A percentile compares a stretch with the other conserved stretches of the same genome.
Conservation (phyloP, 2,797 vertebrate genomes). For the Mallotus villosus region DNA sequence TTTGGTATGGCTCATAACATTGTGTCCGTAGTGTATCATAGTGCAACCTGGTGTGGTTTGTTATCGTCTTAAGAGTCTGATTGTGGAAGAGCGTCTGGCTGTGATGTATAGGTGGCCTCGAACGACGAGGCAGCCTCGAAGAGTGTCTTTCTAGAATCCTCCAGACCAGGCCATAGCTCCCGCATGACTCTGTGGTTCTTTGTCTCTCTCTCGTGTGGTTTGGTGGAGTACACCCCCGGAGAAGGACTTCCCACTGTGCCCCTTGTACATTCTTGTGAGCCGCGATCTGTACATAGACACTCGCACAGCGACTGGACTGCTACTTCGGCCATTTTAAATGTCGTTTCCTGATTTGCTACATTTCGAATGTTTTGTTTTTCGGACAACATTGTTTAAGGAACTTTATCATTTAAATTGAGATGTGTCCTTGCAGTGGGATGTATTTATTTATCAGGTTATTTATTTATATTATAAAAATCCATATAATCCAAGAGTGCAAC, state of each 20-base stretch:
- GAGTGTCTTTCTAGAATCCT: not conserved
- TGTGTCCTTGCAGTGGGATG: constrained; percentile 41
- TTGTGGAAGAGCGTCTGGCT: not conserved
- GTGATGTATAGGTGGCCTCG: not conserved
- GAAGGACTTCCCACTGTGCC: constrained; percentile 19
- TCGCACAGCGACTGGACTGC: constrained; percentile 40
- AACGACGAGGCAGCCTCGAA: not conserved
- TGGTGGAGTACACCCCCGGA: constrained; percentile 5
- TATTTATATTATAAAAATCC: constrained; percentile 51
- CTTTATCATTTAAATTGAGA: constrained; percentile 21
- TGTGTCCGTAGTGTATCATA: constrained; percentile 40
- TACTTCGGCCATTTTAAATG: constrained; percentile 23
- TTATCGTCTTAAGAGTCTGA: constrained; percentile 24
- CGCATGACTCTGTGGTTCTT: constrained; percentile 28
- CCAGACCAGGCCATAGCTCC: constrained; percentile 42
- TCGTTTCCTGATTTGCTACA: constrained; percentile 7
- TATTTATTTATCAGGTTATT: constrained; percentile 66
- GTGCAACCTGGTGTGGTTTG: constrained; percentile 49
- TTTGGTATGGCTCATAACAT: constrained; percentile 24
- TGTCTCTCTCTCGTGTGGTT: constrained; percentile 4
- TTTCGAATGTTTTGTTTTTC: constrained; percentile 24
- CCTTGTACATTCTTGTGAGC: constrained; percentile 47
- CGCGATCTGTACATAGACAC: constrained; percentile 57
- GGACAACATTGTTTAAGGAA: constrained; percentile 29
- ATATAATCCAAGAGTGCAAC: constrained; percentile 46